phyloP scores from a whole-genome alignment of 2,797 vertebrate species.

The Pterois miles region DNA sequence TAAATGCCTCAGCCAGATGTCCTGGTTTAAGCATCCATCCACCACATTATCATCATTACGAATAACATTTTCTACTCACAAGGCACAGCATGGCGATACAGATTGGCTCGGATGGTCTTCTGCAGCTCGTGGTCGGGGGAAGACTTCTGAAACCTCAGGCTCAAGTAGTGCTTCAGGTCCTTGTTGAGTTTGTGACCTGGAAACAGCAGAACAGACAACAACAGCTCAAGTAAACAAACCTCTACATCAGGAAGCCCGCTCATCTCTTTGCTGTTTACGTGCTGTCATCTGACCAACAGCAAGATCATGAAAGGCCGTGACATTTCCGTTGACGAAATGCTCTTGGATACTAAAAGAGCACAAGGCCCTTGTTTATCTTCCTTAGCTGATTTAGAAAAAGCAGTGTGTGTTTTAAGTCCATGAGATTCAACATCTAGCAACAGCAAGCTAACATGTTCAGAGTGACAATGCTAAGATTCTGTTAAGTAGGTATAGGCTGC shows the following conservation, averaged over 20 bases:
- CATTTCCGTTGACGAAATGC: slow-evolving; percentile 32
- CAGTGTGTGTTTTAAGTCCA: not conserved
- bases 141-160: slow-evolving; percentile 93
- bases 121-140: slow-evolving; percentile 94
- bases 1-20: slow-evolving; percentile 26
- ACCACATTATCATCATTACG: not conserved
- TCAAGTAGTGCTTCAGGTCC: slow-evolving; percentile 94
- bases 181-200: slow-evolving; percentile 91
- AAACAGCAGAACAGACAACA: slow-evolving; percentile 46
- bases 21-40: not conserved
- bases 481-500: too few species aligned
- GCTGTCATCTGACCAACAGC: slow-evolving; percentile 17
- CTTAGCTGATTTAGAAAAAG: not conserved
- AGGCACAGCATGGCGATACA: slow-evolving; percentile 96
- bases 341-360: slow-evolving; percentile 19
- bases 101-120: slow-evolving; percentile 94
- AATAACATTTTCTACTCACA: slow-evolving; percentile 85
- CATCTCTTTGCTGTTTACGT: not conserved
- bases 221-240: slow-evolving; percentile 31
- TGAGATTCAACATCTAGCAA: not conserved
- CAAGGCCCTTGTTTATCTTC: not conserved
- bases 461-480: too few species aligned
- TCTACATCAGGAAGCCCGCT: not conserved
- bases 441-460: too few species aligned
- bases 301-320: slow-evolving; percentile 1